Evolutionary conservation across 2,113 vertebrate species (phyloP).

Genomic region (Crotalus helleri): DNA sequence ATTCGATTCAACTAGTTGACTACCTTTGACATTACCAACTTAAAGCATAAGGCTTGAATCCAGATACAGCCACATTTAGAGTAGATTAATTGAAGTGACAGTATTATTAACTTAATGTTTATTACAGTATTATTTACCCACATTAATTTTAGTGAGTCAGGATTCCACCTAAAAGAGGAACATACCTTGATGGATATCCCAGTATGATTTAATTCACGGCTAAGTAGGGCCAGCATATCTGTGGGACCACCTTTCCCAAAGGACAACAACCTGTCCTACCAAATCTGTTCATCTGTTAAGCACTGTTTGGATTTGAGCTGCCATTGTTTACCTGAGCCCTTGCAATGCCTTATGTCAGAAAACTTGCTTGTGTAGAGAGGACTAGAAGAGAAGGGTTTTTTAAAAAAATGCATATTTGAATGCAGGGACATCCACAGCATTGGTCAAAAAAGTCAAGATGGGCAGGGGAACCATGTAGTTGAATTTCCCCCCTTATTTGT

Average conservation of each 20-base stretch:
- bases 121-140: neutral
- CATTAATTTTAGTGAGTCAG: neutral
- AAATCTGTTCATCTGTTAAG: neutral
- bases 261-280: neutral
- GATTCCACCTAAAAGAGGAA: neutral
- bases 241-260: neutral
- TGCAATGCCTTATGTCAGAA: neutral
- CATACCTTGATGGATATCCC: neutral
- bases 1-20: neutral
- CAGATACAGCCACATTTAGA: neutral
- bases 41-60: neutral
- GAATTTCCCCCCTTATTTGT: neutral
- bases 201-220: neutral
- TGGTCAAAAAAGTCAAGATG: neutral
- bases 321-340: neutral
- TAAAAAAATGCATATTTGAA: neutral
- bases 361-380: neutral
- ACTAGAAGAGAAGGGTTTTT: neutral
- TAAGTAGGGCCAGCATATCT: neutral
- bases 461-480: neutral
- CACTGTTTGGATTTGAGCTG: neutral
- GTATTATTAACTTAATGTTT: neutral
- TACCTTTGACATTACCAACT: neutral
- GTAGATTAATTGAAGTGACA: neutral
- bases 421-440: neutral